Percentiles rank a stretch among this genome's conserved stretches.
phyloP scores from a whole-genome alignment of 2,113 vertebrate genomes.

The Urocitellus parryii region DNA sequence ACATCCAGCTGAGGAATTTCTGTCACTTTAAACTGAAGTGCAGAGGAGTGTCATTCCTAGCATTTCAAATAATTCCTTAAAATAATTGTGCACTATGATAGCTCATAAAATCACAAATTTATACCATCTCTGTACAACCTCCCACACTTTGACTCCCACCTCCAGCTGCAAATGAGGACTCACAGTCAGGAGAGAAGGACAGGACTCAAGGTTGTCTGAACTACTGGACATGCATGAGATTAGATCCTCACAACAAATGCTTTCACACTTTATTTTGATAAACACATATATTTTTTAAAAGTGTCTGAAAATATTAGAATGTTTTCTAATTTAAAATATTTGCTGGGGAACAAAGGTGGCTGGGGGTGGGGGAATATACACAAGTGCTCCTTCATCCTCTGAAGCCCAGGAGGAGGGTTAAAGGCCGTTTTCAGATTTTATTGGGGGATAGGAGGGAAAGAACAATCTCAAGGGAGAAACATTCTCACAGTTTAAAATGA shows the following conservation, averaged over 20 bases:
- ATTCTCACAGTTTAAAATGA: conserved; percentile 67
- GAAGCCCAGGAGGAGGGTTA: not conserved
- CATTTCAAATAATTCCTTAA: not conserved
- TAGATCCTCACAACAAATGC: not conserved
- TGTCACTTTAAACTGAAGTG: not conserved
- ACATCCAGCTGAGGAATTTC: not conserved
- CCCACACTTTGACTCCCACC: fast-evolving
- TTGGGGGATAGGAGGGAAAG: not conserved
- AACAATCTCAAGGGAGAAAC: conserved; percentile 57
- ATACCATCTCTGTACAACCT: not conserved
- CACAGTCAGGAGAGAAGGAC: not conserved
- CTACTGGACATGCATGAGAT: not conserved
- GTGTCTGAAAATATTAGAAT: not conserved
- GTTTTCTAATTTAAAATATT: conserved; percentile 26
- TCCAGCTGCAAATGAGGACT: not conserved
- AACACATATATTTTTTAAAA: not conserved
- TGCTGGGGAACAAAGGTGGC: not conserved
- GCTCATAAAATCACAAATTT: not conserved
- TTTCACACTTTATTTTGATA: not conserved
- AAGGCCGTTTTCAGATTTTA: conserved; percentile 53
- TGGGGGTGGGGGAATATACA: too few species aligned
- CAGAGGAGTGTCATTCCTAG: not conserved
- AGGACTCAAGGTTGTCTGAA: not conserved
- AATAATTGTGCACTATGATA: not conserved
- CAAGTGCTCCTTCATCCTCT: not conserved